Percentiles rank a stretch among this genome's conserved stretches.
Evolutionary conservation across 2,797 vertebrate genomes (phyloP).

Genomic region (Hyperoplus lanceolatus): DNA sequence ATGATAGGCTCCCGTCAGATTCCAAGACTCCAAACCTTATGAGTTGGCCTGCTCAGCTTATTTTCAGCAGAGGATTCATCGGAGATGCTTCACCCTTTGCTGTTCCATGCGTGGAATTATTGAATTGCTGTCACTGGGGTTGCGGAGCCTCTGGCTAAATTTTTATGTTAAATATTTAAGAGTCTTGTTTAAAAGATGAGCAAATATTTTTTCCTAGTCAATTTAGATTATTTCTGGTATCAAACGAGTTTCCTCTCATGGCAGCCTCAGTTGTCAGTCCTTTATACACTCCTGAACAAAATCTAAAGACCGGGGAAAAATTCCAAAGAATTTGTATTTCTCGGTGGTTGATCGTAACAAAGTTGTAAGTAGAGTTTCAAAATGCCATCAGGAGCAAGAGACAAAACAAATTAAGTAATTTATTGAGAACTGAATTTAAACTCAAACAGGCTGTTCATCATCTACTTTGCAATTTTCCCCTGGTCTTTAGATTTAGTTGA

Average conservation of each 20-base stretch:
- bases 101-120: conserved; percentile 22
- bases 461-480: no score
- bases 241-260: not conserved
- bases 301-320: no score
- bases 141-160: not conserved
- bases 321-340: no score
- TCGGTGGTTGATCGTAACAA: no score
- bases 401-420: no score
- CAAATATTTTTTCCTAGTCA: not conserved
- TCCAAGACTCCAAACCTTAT: not conserved
- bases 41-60: conserved; percentile 6
- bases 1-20: not conserved
- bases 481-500: no score
- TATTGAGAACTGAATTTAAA: no score
- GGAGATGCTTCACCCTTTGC: not conserved
- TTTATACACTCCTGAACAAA: not conserved
- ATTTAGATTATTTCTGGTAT: conserved; percentile 7
- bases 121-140: conserved; percentile 23
- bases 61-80: conserved; percentile 26
- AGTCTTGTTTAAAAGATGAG: conserved; percentile 31
- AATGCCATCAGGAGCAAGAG: no score
- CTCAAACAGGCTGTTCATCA: no score
- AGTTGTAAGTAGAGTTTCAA: no score
- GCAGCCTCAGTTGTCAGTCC: conserved; percentile 13
- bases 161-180: conserved; percentile 20